Percentiles rank a stretch among this genome's conserved stretches.
Evolutionary conservation across 2,797 vertebrate species (phyloP).

Genomic region (Odontamblyopus lacepedii): DNA sequence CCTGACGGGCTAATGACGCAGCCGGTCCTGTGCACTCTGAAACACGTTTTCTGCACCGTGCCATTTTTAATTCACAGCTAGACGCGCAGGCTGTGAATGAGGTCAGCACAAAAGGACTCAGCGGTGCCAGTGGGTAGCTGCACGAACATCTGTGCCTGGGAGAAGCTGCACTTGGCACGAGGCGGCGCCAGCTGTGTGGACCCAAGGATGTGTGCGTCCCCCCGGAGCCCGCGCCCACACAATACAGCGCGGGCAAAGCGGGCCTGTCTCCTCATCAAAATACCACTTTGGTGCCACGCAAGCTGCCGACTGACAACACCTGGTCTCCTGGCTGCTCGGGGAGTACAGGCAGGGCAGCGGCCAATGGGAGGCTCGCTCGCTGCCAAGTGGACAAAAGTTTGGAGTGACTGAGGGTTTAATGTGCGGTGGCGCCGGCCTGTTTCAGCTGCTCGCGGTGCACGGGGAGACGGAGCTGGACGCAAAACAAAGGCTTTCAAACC

Average conservation of each 20-base stretch:
- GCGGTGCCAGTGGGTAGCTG: conserved; percentile 49
- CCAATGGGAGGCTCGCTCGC: conserved; percentile 30
- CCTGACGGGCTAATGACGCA: conserved; percentile 14
- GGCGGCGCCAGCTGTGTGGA: conserved; percentile 63
- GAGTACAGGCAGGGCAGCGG: conserved; percentile 38
- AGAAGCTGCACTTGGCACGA: conserved; percentile 57
- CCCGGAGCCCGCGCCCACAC: conserved; percentile 44
- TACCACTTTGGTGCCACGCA: conserved; percentile 64
- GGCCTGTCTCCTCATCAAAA: conserved; percentile 72
- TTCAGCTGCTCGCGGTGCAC: conserved; percentile 25
- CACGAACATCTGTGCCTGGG: conserved; percentile 72
- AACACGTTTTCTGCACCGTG: conserved; percentile 14
- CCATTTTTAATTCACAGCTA: conserved; percentile 30
- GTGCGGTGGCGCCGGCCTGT: conserved; percentile 20
- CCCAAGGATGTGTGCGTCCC: conserved; percentile 60
- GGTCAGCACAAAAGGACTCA: conserved; percentile 58
- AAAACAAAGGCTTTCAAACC: conserved; percentile 28
- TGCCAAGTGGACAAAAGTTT: conserved; percentile 48
- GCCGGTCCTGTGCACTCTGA: conserved; percentile 8
- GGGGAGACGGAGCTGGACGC: conserved; percentile 3
- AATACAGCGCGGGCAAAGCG: conserved; percentile 50
- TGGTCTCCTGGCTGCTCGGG: conserved; percentile 55
- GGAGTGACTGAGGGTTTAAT: conserved; percentile 21
- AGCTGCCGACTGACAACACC: conserved; percentile 72
- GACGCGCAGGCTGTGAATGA: conserved; percentile 43